A percentile compares a stretch with the other conserved stretches of the same genome.
Evolutionary conservation across 2,888 invertebrate genomes (phyloP).

Genomic region (Drepanosiphum platanoidis): DNA sequence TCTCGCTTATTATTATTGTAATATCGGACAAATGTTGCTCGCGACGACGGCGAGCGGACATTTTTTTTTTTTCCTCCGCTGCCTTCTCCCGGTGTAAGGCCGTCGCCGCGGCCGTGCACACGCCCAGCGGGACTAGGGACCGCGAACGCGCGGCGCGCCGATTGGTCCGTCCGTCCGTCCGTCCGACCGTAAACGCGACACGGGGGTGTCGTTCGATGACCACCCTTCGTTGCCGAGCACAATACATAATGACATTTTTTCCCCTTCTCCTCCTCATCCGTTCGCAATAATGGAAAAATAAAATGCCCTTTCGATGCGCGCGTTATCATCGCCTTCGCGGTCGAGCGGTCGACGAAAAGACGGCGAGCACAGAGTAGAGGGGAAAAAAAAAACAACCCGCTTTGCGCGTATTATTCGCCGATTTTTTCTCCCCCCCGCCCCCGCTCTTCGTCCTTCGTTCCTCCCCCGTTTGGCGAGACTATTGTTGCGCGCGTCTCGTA

Average conservation of each 20-base stretch:
- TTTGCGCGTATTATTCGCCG: neutral
- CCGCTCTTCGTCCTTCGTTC: neutral
- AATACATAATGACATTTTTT: too few species aligned
- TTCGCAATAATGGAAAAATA: too few species aligned
- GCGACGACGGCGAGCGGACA: neutral
- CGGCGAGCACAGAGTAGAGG: neutral
- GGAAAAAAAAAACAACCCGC: neutral
- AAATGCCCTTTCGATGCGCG: too few species aligned
- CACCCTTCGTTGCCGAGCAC: neutral
- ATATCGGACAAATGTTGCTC: too few species aligned
- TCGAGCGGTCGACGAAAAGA: too few species aligned
- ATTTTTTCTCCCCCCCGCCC: neutral
- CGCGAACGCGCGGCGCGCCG: neutral
- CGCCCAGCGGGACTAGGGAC: slow-evolving; percentile 5
- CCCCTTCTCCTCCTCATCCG: too few species aligned
- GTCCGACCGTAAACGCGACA: neutral
- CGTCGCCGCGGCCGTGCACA: neutral
- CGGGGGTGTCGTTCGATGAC: neutral
- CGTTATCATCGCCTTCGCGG: too few species aligned
- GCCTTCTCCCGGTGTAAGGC: neutral
- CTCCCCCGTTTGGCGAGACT: too few species aligned
- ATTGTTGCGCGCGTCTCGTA: too few species aligned
- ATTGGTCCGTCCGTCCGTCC: slow-evolving; percentile 5
- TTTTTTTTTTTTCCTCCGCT: neutral
- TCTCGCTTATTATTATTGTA: too few species aligned